Conservation (phyloP, 2,113 vertebrate species). For the Aegotheles bennettii region DNA sequence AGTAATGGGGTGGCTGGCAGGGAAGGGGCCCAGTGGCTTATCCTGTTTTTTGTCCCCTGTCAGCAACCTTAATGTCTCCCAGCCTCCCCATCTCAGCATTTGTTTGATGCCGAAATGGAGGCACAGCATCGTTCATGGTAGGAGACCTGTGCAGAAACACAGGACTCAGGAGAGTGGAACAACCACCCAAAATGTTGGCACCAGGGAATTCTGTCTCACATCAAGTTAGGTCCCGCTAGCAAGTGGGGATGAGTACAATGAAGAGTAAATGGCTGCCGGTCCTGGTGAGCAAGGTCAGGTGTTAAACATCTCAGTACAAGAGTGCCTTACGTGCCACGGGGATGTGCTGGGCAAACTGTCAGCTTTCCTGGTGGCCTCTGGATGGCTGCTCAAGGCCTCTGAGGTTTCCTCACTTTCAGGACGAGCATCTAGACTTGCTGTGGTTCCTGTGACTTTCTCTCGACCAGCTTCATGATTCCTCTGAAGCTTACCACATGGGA, state of each 20-base stretch:
- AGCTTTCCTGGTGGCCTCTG: background rate
- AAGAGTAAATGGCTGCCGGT: background rate
- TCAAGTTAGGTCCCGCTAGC: too few relatives aligned
- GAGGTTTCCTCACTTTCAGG: background rate
- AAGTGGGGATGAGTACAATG: rapidly evolving
- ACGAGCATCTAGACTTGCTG: background rate
- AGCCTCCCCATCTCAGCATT: background rate
- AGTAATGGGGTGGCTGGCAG: background rate
- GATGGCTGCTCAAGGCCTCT: rapidly evolving
- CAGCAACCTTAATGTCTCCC: background rate
- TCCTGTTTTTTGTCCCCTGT: rapidly evolving
- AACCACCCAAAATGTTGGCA: background rate
- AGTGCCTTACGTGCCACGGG: background rate
- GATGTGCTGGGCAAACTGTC: background rate
- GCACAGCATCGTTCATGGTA: background rate
- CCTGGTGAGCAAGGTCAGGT: background rate
- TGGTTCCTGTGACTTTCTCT: background rate
- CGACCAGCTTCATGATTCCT: rapidly evolving
- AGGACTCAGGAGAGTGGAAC: background rate
- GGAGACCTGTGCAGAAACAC: background rate
- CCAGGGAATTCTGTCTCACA: background rate
- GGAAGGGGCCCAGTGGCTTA: background rate
- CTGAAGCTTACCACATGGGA: background rate
- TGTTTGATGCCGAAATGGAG: background rate
- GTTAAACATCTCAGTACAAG: background rate